A percentile compares a stretch with the other conserved stretches of the same genome.
These are phyloP conservation scores for Microcebus jonahi DNA, from an alignment of 2,113 vertebrate genomes.

Conservation along the genomic window DNA sequence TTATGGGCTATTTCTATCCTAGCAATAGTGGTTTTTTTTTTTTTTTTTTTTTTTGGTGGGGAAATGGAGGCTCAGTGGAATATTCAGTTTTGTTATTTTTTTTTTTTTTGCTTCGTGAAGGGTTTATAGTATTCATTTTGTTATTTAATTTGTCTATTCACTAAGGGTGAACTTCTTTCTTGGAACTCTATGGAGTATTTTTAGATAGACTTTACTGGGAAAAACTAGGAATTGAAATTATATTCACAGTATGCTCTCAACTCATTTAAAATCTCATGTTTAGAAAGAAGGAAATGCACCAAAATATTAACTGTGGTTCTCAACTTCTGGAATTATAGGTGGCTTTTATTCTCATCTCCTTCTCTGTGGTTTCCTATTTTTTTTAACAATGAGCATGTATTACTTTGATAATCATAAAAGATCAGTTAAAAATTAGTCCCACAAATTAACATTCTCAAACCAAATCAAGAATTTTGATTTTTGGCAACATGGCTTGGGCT, in stretches of 20 bases:
- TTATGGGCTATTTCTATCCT: background rate
- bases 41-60: background rate
- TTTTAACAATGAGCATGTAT: background rate
- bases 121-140: constrained; percentile 51
- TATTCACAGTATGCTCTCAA: background rate
- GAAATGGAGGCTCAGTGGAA: background rate
- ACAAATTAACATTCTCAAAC: constrained; percentile 46
- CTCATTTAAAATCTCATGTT: constrained; percentile 23
- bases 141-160: constrained; percentile 55
- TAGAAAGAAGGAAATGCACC: constrained; percentile 4
- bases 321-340: background rate
- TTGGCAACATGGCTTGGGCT: background rate
- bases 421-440: background rate
- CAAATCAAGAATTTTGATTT: constrained; percentile 17
- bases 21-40: background rate
- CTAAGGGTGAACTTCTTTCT: constrained; percentile 37
- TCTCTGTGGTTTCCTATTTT: constrained; percentile 42
- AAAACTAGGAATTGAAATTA: constrained; percentile 43
- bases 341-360: constrained; percentile 44
- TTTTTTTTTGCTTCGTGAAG: background rate
- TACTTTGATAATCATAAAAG: constrained; percentile 20
- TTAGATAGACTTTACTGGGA: constrained; percentile 22
- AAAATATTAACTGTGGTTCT: constrained; percentile 8
- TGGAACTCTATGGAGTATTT: constrained; percentile 31
- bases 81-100: constrained; percentile 15